Evolutionary conservation across 2,888 invertebrate species (phyloP).

Genomic region (Aleiodes leptofemur): DNA sequence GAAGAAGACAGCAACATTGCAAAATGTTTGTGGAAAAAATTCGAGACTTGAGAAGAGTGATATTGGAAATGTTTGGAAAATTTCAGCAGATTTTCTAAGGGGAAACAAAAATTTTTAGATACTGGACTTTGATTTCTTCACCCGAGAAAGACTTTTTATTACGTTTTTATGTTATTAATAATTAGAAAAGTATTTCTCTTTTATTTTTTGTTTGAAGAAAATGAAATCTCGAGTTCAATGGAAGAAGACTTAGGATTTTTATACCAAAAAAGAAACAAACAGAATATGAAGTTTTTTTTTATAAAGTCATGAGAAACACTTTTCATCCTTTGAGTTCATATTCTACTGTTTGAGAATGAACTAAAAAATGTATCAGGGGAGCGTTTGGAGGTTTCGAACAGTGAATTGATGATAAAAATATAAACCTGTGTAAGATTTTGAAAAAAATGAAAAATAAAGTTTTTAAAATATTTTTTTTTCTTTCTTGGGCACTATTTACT

Average conservation of each 20-base stretch:
- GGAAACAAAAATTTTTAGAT: background rate
- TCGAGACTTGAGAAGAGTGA: constrained; percentile 31
- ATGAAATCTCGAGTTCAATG: background rate
- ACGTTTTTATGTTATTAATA: constrained; percentile 23
- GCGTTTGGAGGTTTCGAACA: constrained; percentile 18
- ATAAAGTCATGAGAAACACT: background rate
- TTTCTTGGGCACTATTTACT: too few species aligned
- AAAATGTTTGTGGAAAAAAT: constrained; percentile 43
- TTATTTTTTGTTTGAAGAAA: constrained; percentile 1
- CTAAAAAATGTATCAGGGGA: background rate
- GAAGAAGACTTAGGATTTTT: constrained; percentile 19
- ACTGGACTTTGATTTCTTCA: constrained; percentile 13
- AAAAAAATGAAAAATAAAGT: constrained; percentile 23
- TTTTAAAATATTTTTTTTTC: constrained; percentile 10
- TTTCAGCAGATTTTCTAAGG: constrained; percentile 6
- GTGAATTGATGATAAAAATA: constrained; percentile 14
- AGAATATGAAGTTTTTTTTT: background rate
- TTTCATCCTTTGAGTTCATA: background rate
- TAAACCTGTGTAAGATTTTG: constrained; percentile 22
- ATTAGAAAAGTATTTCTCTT: constrained; percentile 19
- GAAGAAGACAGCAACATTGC: constrained; percentile 20
- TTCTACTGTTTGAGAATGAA: constrained; percentile 4
- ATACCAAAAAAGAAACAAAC: background rate
- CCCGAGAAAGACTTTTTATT: constrained; percentile 1
- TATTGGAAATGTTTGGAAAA: constrained; percentile 23